These are phyloP conservation scores for Pseudochirops corinnae DNA, from an alignment of 2,797 vertebrate species.

Conservation along the genomic window DNA sequence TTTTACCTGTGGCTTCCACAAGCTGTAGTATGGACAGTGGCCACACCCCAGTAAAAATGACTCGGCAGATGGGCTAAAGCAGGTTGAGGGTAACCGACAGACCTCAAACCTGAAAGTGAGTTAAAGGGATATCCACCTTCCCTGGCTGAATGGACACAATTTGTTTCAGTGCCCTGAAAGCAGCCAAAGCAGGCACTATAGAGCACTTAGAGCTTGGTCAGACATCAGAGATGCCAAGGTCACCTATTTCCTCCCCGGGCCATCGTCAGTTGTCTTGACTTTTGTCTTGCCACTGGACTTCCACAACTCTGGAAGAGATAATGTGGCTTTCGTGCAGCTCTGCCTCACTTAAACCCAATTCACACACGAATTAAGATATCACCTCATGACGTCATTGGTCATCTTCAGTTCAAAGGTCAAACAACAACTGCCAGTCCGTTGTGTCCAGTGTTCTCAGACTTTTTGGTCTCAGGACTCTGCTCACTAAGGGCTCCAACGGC, in stretches of 20 bases:
- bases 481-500: background rate
- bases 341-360: too few relatives aligned
- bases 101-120: background rate
- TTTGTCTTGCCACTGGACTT: too few relatives aligned
- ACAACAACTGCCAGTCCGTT: background rate
- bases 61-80: background rate
- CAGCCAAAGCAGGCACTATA: background rate
- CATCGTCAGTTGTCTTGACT: too few relatives aligned
- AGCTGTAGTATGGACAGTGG: background rate
- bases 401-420: background rate
- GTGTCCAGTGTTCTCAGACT: background rate
- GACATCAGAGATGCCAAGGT: background rate
- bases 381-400: too few relatives aligned
- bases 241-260: background rate
- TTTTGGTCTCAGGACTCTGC: background rate
- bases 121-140: background rate
- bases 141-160: background rate
- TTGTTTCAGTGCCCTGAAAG: background rate
- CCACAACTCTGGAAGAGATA: too few relatives aligned
- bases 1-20: background rate
- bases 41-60: background rate
- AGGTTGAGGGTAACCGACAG: background rate
- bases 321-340: too few relatives aligned
- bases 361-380: too few relatives aligned
- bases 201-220: background rate